A percentile compares a stretch with the other conserved stretches of the same genome.
Evolutionary conservation across 2,797 vertebrate genomes (phyloP).

Genomic region (Galago senegalensis): DNA sequence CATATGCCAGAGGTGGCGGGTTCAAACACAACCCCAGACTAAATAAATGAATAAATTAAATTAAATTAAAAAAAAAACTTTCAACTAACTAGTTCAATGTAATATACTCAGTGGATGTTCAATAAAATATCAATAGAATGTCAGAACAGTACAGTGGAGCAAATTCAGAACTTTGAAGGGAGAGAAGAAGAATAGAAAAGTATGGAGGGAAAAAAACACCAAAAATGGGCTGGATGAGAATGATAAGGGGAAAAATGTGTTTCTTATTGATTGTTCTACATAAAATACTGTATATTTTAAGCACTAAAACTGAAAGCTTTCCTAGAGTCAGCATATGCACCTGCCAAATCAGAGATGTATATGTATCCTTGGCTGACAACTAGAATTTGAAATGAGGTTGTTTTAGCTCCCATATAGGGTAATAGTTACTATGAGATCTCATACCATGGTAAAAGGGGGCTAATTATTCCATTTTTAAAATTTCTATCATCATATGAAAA

Average conservation of each 20-base stretch:
- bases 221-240: not conserved
- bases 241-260: not conserved
- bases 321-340: not conserved
- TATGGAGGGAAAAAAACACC: not conserved
- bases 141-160: not conserved
- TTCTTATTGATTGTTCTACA: not conserved
- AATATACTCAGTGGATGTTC: not conserved
- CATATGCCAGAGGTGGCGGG: no score
- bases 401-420: no score
- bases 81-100: not conserved
- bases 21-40: no score
- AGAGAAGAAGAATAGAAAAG: not conserved
- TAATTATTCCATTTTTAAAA: not conserved
- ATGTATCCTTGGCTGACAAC: not conserved
- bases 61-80: not conserved
- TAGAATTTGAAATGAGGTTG: not conserved
- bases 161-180: not conserved
- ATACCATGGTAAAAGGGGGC: not conserved
- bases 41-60: no score
- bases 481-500: not conserved
- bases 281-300: not conserved
- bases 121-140: not conserved
- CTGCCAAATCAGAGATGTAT: not conserved
- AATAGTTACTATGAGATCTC: not conserved
- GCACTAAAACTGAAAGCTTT: not conserved